A percentile compares a stretch with the other conserved stretches of the same genome.
Conservation (phyloP, 1,140 invertebrate species). For the Papilio helenus region DNA sequence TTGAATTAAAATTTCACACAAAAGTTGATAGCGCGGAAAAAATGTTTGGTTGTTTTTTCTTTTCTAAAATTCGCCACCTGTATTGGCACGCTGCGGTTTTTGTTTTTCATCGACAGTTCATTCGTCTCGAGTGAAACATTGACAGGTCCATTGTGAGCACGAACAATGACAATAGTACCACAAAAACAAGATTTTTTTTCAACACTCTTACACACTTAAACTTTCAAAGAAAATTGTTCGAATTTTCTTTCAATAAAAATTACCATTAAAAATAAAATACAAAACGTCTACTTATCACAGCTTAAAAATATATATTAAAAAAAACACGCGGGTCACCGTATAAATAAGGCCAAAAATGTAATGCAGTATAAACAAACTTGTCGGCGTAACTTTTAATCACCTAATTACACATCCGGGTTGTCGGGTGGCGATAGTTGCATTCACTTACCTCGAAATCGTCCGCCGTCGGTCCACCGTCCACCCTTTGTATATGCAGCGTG, state of each 20-base stretch:
- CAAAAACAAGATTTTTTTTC: constrained; percentile 37
- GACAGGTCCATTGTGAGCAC: constrained; percentile 72
- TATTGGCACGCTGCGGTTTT: constrained; percentile 56
- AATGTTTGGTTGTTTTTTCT: constrained; percentile 45
- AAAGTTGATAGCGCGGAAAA: constrained; percentile 44
- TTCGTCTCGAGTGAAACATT: constrained; percentile 75
- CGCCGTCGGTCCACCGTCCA: constrained; percentile 52
- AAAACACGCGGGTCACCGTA: background rate
- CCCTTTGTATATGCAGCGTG: constrained; percentile 57
- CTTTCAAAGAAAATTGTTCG: background rate
- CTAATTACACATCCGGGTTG: constrained; percentile 30
- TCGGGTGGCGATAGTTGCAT: constrained; percentile 47
- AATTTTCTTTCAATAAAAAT: background rate
- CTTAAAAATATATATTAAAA: background rate
- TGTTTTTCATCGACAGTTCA: constrained; percentile 72
- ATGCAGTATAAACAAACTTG: constrained; percentile 33
- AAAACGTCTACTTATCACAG: too few relatives aligned
- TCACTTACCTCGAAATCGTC: constrained; percentile 63
- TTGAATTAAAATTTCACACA: constrained; percentile 24
- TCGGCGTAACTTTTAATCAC: constrained; percentile 35
- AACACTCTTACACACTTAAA: constrained; percentile 3
- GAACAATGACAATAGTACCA: constrained; percentile 61
- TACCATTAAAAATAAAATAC: too few relatives aligned
- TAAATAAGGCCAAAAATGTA: constrained; percentile 12
- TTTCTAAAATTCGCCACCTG: constrained; percentile 49